These are phyloP conservation scores for Carduelis carduelis DNA, from an alignment of 2,797 vertebrate genomes.

Conservation along the genomic window DNA sequence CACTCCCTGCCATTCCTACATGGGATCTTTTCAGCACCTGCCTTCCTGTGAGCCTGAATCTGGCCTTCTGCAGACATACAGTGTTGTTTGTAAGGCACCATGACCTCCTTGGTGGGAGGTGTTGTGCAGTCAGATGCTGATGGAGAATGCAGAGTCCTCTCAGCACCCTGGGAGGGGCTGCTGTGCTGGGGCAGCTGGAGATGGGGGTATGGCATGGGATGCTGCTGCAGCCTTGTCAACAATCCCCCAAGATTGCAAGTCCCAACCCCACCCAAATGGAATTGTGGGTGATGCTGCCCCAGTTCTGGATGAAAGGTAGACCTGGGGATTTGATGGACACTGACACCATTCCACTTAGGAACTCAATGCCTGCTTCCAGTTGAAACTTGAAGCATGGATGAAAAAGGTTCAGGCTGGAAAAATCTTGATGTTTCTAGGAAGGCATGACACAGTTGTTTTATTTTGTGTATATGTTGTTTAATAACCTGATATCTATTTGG, in stretches of 20 bases:
- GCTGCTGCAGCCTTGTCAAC: not conserved
- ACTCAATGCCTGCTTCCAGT: not conserved
- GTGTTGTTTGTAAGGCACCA: not conserved
- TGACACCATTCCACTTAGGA: not conserved
- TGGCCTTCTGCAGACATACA: not conserved
- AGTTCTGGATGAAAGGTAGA: not conserved
- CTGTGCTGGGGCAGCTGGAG: not conserved
- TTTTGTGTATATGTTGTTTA: not conserved
- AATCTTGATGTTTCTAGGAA: not conserved
- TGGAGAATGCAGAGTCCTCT: not conserved
- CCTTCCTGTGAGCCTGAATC: not conserved
- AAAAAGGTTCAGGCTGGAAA: not conserved
- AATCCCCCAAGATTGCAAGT: accelerated
- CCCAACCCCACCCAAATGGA: not conserved
- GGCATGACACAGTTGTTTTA: not conserved
- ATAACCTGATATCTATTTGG: not conserved
- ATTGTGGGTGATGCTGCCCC: not conserved
- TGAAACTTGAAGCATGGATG: not conserved
- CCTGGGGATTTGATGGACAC: not conserved
- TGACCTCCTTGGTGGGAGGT: not conserved
- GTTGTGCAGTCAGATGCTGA: accelerated
- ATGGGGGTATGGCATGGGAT: accelerated
- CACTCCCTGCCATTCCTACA: not conserved
- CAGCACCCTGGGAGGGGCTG: not conserved
- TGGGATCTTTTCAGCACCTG: slow-evolving; percentile 4